Evolutionary conservation across 2,797 vertebrate genomes (phyloP), one percentile per base, ranked within the genome.

Genomic region (Thalassophryne amazonica): DNA sequence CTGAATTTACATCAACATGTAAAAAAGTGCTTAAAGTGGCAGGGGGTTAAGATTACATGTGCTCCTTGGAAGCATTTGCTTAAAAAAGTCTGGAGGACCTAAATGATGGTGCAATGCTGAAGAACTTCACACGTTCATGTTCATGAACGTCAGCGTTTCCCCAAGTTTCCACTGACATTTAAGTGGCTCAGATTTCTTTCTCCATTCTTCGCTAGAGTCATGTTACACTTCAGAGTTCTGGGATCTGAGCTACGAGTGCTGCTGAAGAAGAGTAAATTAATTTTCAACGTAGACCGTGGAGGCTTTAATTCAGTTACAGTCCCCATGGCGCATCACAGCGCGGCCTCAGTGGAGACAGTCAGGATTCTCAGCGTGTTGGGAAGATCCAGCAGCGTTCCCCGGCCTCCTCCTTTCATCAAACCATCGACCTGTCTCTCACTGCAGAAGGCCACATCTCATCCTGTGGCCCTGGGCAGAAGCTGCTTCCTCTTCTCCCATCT

Each of bases 221-320:
- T 53, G 28, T 34, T 12, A 39, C 17, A 4, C 54, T 64, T 23
- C 39, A 23, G 14, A 16, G 40, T 17, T 1, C 55, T 29, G 19
- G 13, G 19, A 38, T 66, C 6, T 51, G 42, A 52, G 47, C 57
- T 1, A 2, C 40, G 54, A 69, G 54, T 34, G 33, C 47, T 22
- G 16, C 65, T 40, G 30, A 56, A 48, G n/a, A n/a, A 66, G 62
- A 69, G 51, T 68, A 57, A 72, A 80, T 78, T 49, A 33, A 77
- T 79, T 74, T 73, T 52, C 65, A 50, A 32, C 19, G 11, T 49
- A 37, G 62, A 76, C 53, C 60, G n/a, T n/a, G 57, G 30, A 46
- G 24, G 60, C 43, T 60, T 71, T 65, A 64, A 78, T 75, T 67
- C 58, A 74, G 57, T 73, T 62, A 54, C 28, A 45, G 16, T 52